Evolutionary conservation across 2,888 invertebrate species (phyloP).

Genomic region (Cataglyphis livida): DNA sequence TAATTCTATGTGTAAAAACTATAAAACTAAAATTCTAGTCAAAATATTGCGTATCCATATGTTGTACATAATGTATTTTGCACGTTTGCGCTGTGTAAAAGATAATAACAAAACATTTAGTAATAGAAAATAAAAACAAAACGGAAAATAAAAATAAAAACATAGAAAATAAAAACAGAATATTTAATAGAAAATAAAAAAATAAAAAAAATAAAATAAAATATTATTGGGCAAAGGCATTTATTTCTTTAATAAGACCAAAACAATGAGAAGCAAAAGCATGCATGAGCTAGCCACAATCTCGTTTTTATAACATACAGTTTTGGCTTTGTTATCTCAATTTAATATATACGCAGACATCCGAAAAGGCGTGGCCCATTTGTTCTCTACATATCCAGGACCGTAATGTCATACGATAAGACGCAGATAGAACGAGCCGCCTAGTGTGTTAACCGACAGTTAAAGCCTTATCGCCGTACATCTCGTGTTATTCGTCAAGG

Average conservation of each 20-base stretch:
- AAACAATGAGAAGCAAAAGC: background rate
- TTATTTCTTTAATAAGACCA: background rate
- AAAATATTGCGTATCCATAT: background rate
- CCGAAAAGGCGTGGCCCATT: constrained; percentile 65
- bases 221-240: background rate
- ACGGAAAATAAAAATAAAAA: background rate
- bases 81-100: background rate
- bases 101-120: background rate
- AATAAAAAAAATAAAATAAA: constrained; percentile 1
- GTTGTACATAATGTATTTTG: background rate
- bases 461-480: constrained; percentile 74
- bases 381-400: constrained; percentile 70
- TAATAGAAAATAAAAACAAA: background rate
- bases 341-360: constrained; percentile 56
- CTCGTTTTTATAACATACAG: constrained; percentile 27
- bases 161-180: background rate
- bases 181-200: background rate
- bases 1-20: background rate
- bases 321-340: constrained; percentile 68
- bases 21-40: too few species aligned
- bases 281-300: constrained; percentile 10
- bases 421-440: constrained; percentile 65
- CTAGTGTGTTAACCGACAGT: constrained; percentile 74
- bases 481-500: constrained; percentile 77
- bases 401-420: constrained; percentile 76